phyloP scores from a whole-genome alignment of 2,113 vertebrate species.

The Sylvia atricapilla region DNA sequence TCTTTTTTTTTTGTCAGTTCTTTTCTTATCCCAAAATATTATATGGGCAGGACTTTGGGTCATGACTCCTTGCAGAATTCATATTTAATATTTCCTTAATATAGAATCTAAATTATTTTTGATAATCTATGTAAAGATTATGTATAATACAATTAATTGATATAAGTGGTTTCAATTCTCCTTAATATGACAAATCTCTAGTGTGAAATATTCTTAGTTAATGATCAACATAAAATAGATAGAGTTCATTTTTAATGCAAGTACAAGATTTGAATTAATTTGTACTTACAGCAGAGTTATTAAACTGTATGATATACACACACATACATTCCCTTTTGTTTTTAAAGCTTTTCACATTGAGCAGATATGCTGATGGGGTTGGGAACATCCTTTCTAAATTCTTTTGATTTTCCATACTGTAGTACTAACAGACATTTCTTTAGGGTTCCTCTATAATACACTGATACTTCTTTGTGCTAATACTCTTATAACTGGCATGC shows the following conservation, averaged over 20 bases:
- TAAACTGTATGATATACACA: conserved; percentile 65
- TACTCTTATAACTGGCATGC: neutral
- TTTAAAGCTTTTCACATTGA: conserved; percentile 3
- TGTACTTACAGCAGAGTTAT: conserved; percentile 75
- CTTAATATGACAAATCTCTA: conserved; percentile 86
- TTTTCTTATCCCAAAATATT: neutral
- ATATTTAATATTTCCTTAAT: conserved; percentile 76
- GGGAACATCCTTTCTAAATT: neutral
- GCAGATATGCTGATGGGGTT: neutral
- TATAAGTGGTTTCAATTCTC: conserved; percentile 85
- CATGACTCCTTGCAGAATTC: conserved; percentile 60
- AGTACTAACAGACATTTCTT: neutral
- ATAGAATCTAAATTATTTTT: conserved; percentile 79
- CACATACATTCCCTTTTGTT: conserved; percentile 36
- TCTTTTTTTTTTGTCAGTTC: neutral
- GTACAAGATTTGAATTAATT: conserved; percentile 86
- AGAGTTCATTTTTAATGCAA: conserved; percentile 87
- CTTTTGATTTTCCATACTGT: neutral
- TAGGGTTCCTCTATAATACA: neutral
- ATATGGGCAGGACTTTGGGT: conserved; percentile 42
- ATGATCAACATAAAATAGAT: conserved; percentile 87
- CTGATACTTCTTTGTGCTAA: neutral
- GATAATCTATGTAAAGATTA: conserved; percentile 83
- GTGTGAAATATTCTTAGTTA: conserved; percentile 87
- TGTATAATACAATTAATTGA: conserved; percentile 84